These are phyloP conservation scores for Drosophila paulistorum DNA, from an alignment of 1,140 invertebrate genomes.

Conservation along the genomic window DNA sequence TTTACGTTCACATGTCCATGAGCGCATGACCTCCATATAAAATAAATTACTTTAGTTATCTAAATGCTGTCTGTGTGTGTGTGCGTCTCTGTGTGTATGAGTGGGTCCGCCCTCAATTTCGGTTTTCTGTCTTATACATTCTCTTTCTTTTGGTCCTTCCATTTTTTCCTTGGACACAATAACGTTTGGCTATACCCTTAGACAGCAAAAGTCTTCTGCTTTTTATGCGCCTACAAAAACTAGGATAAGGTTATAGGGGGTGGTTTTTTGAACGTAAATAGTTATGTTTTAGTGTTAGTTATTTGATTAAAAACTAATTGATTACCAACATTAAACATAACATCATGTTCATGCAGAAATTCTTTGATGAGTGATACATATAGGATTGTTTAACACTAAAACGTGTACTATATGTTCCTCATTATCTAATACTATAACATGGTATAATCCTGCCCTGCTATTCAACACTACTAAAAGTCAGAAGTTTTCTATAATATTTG, in stretches of 20 bases:
- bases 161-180: constrained; percentile 38
- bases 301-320: too few relatives aligned
- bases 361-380: too few relatives aligned
- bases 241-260: too few relatives aligned
- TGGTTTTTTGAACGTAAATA: too few relatives aligned
- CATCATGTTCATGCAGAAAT: too few relatives aligned
- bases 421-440: not conserved
- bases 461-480: too few relatives aligned
- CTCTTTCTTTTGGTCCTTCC: constrained; percentile 1
- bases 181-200: constrained; percentile 30
- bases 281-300: too few relatives aligned
- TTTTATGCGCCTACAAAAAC: not conserved
- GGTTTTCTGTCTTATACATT: constrained; percentile 9
- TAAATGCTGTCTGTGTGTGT: constrained; percentile 60
- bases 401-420: too few relatives aligned
- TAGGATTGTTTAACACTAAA: too few relatives aligned
- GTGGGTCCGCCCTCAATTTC: constrained; percentile 38
- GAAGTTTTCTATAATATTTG: too few relatives aligned
- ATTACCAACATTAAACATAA: too few relatives aligned
- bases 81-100: constrained; percentile 16
- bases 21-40: constrained; percentile 79
- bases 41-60: constrained; percentile 82
- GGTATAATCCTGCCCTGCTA: too few relatives aligned
- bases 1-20: constrained; percentile 78
- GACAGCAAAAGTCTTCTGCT: not conserved